A percentile compares a stretch with the other conserved stretches of the same genome.
Conservation (phyloP, 92 coral and sea anemone genomes). For the Porites cylindrica region DNA sequence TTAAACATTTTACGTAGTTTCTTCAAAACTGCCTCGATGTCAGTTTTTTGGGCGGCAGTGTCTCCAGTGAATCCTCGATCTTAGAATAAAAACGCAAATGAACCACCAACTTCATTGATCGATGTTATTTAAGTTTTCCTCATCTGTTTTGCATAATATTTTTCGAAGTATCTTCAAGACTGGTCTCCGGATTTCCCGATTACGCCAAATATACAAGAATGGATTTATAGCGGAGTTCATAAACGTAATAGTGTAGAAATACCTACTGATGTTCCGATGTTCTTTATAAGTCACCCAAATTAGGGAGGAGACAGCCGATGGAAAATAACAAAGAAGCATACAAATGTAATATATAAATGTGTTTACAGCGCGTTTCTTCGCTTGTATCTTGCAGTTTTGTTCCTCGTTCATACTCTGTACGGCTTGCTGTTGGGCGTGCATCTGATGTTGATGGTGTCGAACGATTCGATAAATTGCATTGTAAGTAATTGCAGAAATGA, state of each 20-base stretch:
- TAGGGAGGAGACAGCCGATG: neutral
- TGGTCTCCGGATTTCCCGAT: neutral
- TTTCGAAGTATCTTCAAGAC: neutral
- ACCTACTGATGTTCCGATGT: neutral
- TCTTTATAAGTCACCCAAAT: neutral
- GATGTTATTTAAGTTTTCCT: neutral
- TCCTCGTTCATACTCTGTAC: neutral
- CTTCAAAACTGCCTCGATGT: no score
- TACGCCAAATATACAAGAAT: neutral
- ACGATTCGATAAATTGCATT: neutral
- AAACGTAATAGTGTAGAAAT: neutral
- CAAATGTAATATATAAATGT: neutral
- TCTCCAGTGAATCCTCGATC: no score
- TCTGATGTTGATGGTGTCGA: neutral
- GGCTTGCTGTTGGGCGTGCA: neutral
- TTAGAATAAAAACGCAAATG: no score
- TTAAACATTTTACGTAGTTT: no score
- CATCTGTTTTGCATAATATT: neutral
- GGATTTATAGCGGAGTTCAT: conserved; percentile 2
- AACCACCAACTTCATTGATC: no score
- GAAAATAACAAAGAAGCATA: neutral
- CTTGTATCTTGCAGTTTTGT: neutral
- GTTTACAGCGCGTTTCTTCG: neutral
- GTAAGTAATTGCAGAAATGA: neutral
- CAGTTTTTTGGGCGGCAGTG: no score